These are phyloP conservation scores for Brachionus angularis DNA, from an alignment of 1,140 invertebrate species.

Conservation along the genomic window DNA sequence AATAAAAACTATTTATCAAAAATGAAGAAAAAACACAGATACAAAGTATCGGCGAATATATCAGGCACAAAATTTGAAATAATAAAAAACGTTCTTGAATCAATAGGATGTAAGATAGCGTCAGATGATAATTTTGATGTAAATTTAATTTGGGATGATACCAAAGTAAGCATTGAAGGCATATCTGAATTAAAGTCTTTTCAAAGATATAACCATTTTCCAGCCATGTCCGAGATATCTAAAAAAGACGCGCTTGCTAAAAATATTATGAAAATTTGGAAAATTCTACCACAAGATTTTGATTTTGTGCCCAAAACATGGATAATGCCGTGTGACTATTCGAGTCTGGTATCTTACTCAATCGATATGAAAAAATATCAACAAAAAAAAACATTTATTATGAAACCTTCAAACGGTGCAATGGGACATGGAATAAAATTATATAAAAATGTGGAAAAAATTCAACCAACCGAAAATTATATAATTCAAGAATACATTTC, in stretches of 20 bases:
- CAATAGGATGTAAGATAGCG: conserved; percentile 50
- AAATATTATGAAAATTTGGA: conserved; percentile 55
- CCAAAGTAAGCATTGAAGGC: conserved; percentile 53
- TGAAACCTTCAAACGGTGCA: conserved; percentile 58
- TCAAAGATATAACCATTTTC: conserved; percentile 58
- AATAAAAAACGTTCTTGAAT: conserved; percentile 52
- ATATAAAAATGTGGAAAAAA: conserved; percentile 54
- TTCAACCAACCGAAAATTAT: conserved; percentile 51
- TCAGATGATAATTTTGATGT: conserved; percentile 53
- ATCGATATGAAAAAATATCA: conserved; percentile 52
- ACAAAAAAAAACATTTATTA: conserved; percentile 55
- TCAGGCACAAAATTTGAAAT: conserved; percentile 58
- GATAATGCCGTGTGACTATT: conserved; percentile 56
- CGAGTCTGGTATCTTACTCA: conserved; percentile 51
- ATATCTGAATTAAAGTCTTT: conserved; percentile 56
- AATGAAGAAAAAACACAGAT: conserved; percentile 49
- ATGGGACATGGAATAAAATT: conserved; percentile 57
- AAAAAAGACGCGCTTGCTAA: conserved; percentile 56
- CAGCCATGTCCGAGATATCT: conserved; percentile 57
- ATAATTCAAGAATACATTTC: conserved; percentile 59
- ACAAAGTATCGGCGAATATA: conserved; percentile 50
- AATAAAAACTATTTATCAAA: conserved; percentile 46
- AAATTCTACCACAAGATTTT: conserved; percentile 54
- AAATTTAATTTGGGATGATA: conserved; percentile 57
- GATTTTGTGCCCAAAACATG: conserved; percentile 57